A percentile compares a stretch with the other conserved stretches of the same genome.
Evolutionary conservation across 2,797 vertebrate genomes (phyloP).

Genomic region (Sarcoramphus papa): DNA sequence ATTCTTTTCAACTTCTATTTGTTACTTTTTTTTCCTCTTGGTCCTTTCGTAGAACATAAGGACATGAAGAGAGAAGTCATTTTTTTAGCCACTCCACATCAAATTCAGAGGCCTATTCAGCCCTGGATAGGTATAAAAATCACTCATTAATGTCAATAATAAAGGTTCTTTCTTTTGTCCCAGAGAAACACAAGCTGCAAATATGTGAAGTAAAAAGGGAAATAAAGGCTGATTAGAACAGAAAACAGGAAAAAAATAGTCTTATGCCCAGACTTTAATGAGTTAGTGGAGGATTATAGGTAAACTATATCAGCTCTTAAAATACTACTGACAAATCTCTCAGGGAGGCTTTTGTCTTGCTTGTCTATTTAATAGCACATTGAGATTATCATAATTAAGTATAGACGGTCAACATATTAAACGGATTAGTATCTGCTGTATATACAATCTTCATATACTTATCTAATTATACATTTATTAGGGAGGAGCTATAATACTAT

Average conservation of each 20-base stretch:
- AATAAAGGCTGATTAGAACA: neutral
- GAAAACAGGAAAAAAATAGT: neutral
- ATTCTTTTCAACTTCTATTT: constrained; percentile 17
- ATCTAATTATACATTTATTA: neutral
- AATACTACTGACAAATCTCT: neutral
- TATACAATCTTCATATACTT: neutral
- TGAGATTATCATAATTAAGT: constrained; percentile 14
- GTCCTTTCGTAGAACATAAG: neutral
- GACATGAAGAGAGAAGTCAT: neutral
- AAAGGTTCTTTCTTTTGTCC: neutral
- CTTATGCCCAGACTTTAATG: neutral
- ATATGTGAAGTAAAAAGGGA: neutral
- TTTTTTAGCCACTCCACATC: neutral
- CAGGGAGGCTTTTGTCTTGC: neutral
- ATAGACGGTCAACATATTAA: constrained; percentile 7
- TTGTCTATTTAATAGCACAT: neutral
- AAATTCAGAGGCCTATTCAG: neutral
- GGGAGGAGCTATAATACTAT: neutral
- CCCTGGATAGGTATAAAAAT: neutral
- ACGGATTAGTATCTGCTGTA: neutral
- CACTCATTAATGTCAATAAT: neutral
- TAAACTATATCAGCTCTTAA: neutral
- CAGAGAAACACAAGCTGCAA: neutral
- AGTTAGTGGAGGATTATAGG: neutral
- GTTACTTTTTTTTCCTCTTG: neutral